Percentiles rank a stretch among this genome's conserved stretches.
These are phyloP conservation scores for Drosophila rufa DNA, from an alignment of 1,140 invertebrate species.

Conservation along the genomic window DNA sequence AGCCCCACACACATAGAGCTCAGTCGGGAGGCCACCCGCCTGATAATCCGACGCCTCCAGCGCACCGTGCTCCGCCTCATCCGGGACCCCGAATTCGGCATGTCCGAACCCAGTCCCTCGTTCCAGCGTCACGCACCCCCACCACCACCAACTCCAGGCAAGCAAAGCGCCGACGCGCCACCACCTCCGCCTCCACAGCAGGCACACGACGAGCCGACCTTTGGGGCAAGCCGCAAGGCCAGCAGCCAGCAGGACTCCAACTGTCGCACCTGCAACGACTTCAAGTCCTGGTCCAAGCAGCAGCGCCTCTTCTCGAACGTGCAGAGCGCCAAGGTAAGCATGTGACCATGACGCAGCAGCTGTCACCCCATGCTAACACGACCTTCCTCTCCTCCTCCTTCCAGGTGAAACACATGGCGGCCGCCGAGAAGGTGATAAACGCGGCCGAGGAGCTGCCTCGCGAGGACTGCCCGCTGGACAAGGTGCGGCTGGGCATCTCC, in stretches of 20 bases:
- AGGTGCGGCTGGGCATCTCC: conserved; percentile 89
- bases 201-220: conserved; percentile 27
- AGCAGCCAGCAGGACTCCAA: conserved; percentile 71
- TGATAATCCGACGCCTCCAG: conserved; percentile 60
- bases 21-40: conserved; percentile 56
- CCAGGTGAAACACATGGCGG: conserved; percentile 62
- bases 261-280: conserved; percentile 90
- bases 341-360: neutral
- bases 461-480: conserved; percentile 91
- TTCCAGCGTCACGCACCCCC: conserved; percentile 5
- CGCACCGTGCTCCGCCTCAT: conserved; percentile 56
- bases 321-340: conserved; percentile 74
- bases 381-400: neutral
- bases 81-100: conserved; percentile 56
- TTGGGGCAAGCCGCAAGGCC: conserved; percentile 22
- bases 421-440: conserved; percentile 45
- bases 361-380: neutral
- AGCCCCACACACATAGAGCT: conserved; percentile 41
- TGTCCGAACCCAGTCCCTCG: conserved; percentile 53
- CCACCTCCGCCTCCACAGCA: conserved; percentile 16
- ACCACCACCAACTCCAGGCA: neutral
- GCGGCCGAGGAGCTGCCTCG: conserved; percentile 19
- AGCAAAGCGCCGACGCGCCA: conserved; percentile 4
- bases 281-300: conserved; percentile 90
- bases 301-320: conserved; percentile 86